Evolutionary conservation across 2,113 vertebrate genomes (phyloP), one percentile per base, ranked within the genome.

Genomic region (Nettapus auritus): DNA sequence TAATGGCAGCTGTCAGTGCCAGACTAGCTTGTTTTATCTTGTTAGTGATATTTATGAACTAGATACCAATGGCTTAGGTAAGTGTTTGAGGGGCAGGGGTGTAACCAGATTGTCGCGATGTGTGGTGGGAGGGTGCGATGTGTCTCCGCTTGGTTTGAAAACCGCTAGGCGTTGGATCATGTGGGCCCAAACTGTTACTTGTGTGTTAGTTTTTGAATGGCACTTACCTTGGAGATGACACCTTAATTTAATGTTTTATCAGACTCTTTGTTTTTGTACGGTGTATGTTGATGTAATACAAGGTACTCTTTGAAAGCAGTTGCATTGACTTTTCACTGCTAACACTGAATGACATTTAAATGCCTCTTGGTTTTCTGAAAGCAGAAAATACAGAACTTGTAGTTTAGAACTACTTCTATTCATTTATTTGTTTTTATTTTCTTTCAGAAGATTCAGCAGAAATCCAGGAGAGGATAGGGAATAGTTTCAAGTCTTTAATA

Each of bases 381-480:
- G 57, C 34, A 75, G 23, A 77, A 93, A 66, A 68, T 73, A 31
- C 25, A 62, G 11, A 26, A 56, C 46, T 63, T 87, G 48, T 34
- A 57, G 21, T 48, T 91, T 50, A 57, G 23, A 10, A 13, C 20
- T 67, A 6, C 57, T 17, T 52, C 85, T 84, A 25, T 25, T 63
- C 57, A 16, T 48, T 86, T 84, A 9, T 11, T 62, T 62, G 14
- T 62, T 71, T 66, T 40, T 60, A 75, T 77, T 38, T 48, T 36
- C n/a, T 96, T 97, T 91, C 94, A 99, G 99, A 99, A 82, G 99
- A 99, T 94, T 99, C 99, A 60, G 70, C 98, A 42, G 99, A 99
- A 96, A 97, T 99, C 97, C 99, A 99, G 87, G 98, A 98, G 36
- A 98, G 99, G 95, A 98, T 99, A 98, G 99, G 98, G 91, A 99